Evolutionary conservation across 2,113 vertebrate species (phyloP), one percentile per base, ranked within the genome.

Genomic region (Plotosus lineatus): DNA sequence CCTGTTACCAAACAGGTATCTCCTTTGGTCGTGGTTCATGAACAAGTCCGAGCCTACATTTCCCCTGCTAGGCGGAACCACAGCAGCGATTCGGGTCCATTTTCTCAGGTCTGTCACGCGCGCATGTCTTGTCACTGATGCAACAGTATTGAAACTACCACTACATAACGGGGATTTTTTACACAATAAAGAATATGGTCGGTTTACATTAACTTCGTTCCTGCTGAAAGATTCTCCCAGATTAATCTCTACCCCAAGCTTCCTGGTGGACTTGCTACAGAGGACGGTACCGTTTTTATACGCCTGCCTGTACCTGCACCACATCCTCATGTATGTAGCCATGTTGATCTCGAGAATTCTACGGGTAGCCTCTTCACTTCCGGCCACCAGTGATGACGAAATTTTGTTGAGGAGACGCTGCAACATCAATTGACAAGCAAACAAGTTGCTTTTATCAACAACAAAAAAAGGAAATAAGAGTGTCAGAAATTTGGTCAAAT

Each of bases 291-390:
- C 71, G 26, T 53, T 84, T 26, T 80, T 86, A 60, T 80, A 85
- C 4, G 88, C 66, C 21, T 86, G 86, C 68, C 84, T 81, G 1
- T 76, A 82, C 17, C 88, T 88, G 4, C n/a, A 66, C 14, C 89
- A 60, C 85, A 93, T 85, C 79, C 83, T 91, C 87, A 88, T 66
- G 87, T 84, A 91, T 10, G 88, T 53, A 1, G 90, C 90, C 93
- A 94, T 93, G 82, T 91, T 80, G 46, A 87, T 88, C 91, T 92
- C 40, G 89, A 91, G 86, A 6, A 33, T 91, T 91, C 91, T 76
- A 50, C 28, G 3, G 51, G 19, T 36, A 51, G 80, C 85, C 78
- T 85, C 42, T 0, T 28, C 23, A 8, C 38, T 87, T 88, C 88
- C 85, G 89, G 77, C 90, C 40, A 31, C 5, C 19, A 12, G 79